Conservation (phyloP, 2,797 vertebrate species). For the Paramormyrops hopkinsi region DNA sequence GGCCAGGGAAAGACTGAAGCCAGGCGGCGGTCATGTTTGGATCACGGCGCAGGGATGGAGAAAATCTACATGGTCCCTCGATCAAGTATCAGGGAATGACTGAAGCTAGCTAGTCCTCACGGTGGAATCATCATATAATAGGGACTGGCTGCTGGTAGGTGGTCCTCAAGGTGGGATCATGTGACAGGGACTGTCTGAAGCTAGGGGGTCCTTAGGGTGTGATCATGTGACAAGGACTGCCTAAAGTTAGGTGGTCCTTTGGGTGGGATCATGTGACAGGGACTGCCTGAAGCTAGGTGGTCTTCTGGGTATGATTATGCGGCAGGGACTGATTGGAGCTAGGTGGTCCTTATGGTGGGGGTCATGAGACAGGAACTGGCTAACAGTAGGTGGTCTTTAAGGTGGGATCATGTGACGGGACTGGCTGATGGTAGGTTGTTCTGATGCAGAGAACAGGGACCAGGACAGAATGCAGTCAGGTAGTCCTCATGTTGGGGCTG, state of each 20-base stretch:
- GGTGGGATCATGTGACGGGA: slow-evolving; percentile 14
- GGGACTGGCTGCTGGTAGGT: neutral
- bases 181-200: slow-evolving; percentile 14
- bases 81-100: slow-evolving; percentile 2
- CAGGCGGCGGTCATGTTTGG: neutral
- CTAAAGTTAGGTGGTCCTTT: slow-evolving; percentile 25
- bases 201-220: neutral
- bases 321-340: neutral
- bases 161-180: neutral
- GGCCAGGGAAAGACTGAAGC: slow-evolving; percentile 1
- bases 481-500: slow-evolving; percentile 63
- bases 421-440: neutral
- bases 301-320: slow-evolving; percentile 16
- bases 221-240: neutral
- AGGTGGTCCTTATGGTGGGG: neutral
- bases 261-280: neutral
- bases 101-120: neutral
- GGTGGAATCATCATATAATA: slow-evolving; percentile 18
- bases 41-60: neutral
- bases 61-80: neutral
- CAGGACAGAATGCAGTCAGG: slow-evolving; percentile 46
- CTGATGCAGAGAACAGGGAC: neutral
- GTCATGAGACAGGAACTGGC: slow-evolving; percentile 16
- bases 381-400: neutral
- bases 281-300: slow-evolving; percentile 20